A percentile compares a stretch with the other conserved stretches of the same genome.
These are phyloP conservation scores for Siniperca knerii DNA, from an alignment of 2,113 vertebrate species.

Conservation along the genomic window DNA sequence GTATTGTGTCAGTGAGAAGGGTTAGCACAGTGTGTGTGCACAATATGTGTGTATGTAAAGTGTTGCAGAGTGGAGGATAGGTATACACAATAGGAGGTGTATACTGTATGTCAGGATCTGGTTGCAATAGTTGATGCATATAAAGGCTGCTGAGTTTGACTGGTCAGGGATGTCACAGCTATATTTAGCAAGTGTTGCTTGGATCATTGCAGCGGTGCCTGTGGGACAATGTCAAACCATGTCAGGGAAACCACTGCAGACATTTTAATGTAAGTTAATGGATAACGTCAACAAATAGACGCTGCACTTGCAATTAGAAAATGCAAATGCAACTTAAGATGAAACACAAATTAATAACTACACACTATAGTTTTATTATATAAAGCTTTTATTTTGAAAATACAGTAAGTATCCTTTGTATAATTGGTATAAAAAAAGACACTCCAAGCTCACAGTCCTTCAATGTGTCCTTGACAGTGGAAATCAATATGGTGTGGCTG, in stretches of 20 bases:
- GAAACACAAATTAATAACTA: neutral
- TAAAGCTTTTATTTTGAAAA: conserved; percentile 75
- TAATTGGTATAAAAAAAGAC: conserved; percentile 24
- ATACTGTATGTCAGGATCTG: conserved; percentile 66
- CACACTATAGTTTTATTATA: conserved; percentile 38
- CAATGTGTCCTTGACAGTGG: conserved; percentile 29
- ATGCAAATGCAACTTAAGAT: neutral
- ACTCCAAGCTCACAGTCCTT: conserved; percentile 60
- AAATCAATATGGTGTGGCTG: conserved; percentile 23
- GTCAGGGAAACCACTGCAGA: conserved; percentile 12
- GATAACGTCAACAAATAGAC: neutral
- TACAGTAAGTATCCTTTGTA: conserved; percentile 43
- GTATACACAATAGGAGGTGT: conserved; percentile 63
- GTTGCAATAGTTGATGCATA: conserved; percentile 68
- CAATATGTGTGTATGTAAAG: conserved; percentile 59
- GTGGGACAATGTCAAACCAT: conserved; percentile 24
- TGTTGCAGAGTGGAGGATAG: conserved; percentile 63
- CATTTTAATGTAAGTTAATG: neutral
- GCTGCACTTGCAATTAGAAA: neutral
- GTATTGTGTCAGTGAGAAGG: conserved; percentile 36
- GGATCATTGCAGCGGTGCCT: conserved; percentile 12
- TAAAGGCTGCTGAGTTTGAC: conserved; percentile 53
- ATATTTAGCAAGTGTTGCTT: conserved; percentile 66
- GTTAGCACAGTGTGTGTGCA: conserved; percentile 11
- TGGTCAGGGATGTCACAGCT: conserved; percentile 51